A percentile compares a stretch with the other conserved stretches of the same genome.
phyloP scores from a whole-genome alignment of 2,888 invertebrate genomes.

The Thera obeliscata region DNA sequence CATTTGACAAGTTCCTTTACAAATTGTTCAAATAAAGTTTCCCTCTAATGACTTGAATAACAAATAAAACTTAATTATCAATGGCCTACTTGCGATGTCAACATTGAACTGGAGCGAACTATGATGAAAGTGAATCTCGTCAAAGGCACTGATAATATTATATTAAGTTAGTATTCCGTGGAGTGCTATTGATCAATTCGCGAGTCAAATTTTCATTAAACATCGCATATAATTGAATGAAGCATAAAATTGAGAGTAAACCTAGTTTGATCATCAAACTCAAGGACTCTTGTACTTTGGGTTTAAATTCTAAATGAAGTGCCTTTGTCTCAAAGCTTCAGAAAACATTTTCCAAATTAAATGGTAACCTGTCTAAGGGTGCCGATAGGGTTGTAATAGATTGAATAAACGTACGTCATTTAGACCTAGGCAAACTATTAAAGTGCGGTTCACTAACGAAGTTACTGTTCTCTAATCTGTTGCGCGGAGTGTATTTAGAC shows the following conservation, averaged over 20 bases:
- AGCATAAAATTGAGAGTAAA: constrained; percentile 2
- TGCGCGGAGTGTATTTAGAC: constrained; percentile 41
- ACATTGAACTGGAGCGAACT: constrained; percentile 49
- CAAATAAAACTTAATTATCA: constrained; percentile 67
- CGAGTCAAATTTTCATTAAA: constrained; percentile 1
- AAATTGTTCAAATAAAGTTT: constrained; percentile 57
- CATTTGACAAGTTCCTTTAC: constrained; percentile 52
- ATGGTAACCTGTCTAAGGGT: not conserved
- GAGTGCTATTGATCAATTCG: constrained; percentile 9
- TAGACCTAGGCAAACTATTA: constrained; percentile 34
- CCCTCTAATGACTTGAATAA: constrained; percentile 58
- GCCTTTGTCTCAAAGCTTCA: not conserved
- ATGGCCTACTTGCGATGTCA: constrained; percentile 55
- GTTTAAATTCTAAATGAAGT: not conserved
- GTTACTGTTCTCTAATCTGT: constrained; percentile 39
- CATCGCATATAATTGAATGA: not conserved
- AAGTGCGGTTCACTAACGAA: constrained; percentile 37
- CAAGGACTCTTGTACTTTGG: not conserved
- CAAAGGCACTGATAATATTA: constrained; percentile 44
- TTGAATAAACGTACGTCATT: constrained; percentile 24
- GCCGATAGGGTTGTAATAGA: constrained; percentile 4
- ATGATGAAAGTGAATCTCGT: constrained; percentile 51
- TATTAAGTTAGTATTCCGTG: constrained; percentile 20
- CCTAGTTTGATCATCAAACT: not conserved
- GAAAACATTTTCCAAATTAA: constrained; percentile 6